These are phyloP conservation scores for Dermatemys mawii DNA, from an alignment of 2,113 vertebrate genomes.

Conservation along the genomic window DNA sequence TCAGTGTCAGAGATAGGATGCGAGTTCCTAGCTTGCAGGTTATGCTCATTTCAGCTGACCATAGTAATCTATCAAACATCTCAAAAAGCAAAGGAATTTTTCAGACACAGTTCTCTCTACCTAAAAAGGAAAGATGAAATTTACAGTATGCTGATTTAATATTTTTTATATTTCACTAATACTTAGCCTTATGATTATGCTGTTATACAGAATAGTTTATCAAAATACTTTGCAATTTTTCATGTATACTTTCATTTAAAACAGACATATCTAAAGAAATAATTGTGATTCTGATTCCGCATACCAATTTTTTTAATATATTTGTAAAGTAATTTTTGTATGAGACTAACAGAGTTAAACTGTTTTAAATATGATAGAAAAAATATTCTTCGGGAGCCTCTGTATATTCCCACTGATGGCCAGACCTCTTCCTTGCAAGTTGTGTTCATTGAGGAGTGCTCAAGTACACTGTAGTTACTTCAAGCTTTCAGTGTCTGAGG, in stretches of 20 bases:
- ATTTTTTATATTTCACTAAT: background rate
- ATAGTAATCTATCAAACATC: background rate
- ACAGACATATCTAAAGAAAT: rapidly evolving
- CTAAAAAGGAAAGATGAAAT: background rate
- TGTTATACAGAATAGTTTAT: rapidly evolving
- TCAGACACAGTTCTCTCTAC: background rate
- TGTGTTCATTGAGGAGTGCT: background rate
- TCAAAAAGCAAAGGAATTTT: background rate
- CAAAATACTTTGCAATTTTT: too few relatives aligned
- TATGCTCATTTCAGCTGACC: background rate
- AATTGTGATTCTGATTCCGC: background rate
- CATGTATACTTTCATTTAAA: too few relatives aligned
- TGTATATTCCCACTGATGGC: background rate
- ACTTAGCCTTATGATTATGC: background rate
- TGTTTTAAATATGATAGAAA: background rate
- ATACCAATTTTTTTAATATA: rapidly evolving
- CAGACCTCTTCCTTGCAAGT: background rate
- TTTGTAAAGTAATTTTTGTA: rapidly evolving
- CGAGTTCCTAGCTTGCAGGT: background rate
- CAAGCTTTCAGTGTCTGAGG: background rate
- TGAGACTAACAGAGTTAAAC: background rate
- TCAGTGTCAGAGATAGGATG: background rate
- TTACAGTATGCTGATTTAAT: rapidly evolving
- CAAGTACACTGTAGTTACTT: background rate
- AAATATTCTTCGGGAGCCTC: background rate